Evolutionary conservation across 1,140 invertebrate species (phyloP).

Genomic region (Rhopalosiphum maidis): DNA sequence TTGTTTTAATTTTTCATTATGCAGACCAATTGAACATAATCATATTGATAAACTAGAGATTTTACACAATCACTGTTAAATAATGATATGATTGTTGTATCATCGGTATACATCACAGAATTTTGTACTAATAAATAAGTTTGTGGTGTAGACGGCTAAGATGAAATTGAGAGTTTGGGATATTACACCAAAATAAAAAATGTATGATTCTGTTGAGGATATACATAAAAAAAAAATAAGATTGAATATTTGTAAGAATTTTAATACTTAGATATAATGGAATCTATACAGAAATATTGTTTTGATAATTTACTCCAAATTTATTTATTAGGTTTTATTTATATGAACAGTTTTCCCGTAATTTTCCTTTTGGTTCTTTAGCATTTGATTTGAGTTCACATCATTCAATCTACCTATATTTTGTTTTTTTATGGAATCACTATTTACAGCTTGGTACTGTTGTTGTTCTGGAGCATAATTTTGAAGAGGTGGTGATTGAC

Average conservation of each 20-base stretch:
- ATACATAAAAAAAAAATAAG: neutral
- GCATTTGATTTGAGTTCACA: slow-evolving; percentile 7
- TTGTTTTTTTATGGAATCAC: neutral
- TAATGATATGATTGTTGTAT: too few relatives aligned
- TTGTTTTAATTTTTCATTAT: too few relatives aligned
- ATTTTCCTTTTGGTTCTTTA: slow-evolving; percentile 51
- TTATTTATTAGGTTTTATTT: neutral
- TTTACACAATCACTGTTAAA: too few relatives aligned
- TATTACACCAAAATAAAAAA: neutral
- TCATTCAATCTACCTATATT: slow-evolving; percentile 24
- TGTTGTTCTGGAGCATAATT: slow-evolving; percentile 30
- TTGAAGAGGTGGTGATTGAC: neutral
- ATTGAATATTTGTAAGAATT: neutral
- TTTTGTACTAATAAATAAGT: too few relatives aligned
- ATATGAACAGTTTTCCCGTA: slow-evolving; percentile 7
- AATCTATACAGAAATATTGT: neutral
- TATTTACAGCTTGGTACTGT: slow-evolving; percentile 39
- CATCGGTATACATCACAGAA: too few relatives aligned
- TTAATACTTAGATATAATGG: neutral
- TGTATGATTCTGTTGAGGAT: neutral
- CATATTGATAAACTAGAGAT: too few relatives aligned
- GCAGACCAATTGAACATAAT: too few relatives aligned
- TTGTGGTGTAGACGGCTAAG: neutral
- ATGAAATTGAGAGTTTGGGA: neutral
- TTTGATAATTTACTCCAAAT: neutral